Evolutionary conservation across 2,113 vertebrate species (phyloP).

Genomic region (Xerus inauris): DNA sequence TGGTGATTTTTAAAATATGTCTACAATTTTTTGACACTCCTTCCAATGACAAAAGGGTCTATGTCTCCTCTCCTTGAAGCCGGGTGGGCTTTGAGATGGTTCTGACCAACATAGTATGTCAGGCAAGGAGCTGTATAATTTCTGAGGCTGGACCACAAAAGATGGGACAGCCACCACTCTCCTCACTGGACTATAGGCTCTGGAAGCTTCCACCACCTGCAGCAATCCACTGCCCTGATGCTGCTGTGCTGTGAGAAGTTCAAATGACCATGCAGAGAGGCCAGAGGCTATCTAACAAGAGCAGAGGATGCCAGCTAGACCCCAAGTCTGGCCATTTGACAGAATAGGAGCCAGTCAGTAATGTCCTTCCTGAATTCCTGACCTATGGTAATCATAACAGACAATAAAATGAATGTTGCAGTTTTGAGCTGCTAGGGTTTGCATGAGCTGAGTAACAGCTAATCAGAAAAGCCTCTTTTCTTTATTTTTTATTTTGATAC

Average conservation of each 20-base stretch:
- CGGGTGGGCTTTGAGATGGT: neutral
- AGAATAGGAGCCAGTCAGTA: no score
- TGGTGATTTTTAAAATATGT: neutral
- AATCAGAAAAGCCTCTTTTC: neutral
- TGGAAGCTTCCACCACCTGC: neutral
- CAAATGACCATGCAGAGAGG: neutral
- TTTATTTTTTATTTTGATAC: no score
- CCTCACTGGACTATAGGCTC: neutral
- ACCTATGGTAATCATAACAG: neutral
- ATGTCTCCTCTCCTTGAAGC: no score
- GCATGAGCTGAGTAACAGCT: neutral
- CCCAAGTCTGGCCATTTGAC: neutral
- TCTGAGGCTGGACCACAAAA: neutral
- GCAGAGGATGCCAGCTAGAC: no score
- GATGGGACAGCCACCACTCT: neutral
- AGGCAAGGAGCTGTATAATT: neutral
- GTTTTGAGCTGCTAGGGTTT: neutral
- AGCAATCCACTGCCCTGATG: neutral
- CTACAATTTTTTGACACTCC: neutral
- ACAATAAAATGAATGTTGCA: neutral
- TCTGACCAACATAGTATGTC: neutral
- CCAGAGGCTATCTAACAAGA: neutral
- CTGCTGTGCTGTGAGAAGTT: neutral
- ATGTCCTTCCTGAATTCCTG: neutral
- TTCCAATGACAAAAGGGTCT: neutral